These are phyloP conservation scores for Leptosomus discolor DNA, from an alignment of 2,113 vertebrate genomes.

Conservation along the genomic window DNA sequence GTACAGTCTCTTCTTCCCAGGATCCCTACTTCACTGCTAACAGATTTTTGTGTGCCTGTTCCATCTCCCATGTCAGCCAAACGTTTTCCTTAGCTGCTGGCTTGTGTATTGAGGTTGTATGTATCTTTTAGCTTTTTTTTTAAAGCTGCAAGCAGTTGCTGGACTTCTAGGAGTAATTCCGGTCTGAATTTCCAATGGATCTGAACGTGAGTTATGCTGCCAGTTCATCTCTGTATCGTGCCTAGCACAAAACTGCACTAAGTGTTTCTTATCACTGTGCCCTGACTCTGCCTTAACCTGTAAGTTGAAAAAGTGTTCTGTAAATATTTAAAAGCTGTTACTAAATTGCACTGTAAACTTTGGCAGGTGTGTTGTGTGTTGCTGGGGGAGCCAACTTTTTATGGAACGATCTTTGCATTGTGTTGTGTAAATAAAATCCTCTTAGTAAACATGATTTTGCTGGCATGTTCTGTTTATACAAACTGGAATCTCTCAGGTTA, in stretches of 20 bases:
- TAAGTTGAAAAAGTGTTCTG: neutral
- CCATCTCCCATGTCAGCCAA: neutral
- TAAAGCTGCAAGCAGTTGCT: neutral
- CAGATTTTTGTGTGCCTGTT: neutral
- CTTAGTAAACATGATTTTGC: neutral
- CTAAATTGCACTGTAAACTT: constrained; percentile 28
- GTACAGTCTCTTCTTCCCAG: neutral
- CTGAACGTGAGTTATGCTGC: neutral
- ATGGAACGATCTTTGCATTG: neutral
- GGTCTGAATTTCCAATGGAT: neutral
- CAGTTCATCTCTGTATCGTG: neutral
- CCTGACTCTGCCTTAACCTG: constrained; percentile 58
- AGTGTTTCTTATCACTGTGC: constrained; percentile 53
- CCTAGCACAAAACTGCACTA: constrained; percentile 20
- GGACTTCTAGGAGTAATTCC: neutral
- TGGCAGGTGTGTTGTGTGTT: neutral
- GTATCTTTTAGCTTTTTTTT: neutral
- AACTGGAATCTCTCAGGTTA: neutral
- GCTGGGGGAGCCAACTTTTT: neutral
- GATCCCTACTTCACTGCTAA: neutral
- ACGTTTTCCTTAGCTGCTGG: neutral
- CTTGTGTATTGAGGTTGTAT: neutral
- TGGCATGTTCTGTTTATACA: neutral
- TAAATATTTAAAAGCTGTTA: constrained; percentile 42
- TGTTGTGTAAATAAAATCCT: constrained; percentile 58